These are phyloP conservation scores for Ridgeia piscesae DNA, from an alignment of 1,140 invertebrate species.

Conservation along the genomic window DNA sequence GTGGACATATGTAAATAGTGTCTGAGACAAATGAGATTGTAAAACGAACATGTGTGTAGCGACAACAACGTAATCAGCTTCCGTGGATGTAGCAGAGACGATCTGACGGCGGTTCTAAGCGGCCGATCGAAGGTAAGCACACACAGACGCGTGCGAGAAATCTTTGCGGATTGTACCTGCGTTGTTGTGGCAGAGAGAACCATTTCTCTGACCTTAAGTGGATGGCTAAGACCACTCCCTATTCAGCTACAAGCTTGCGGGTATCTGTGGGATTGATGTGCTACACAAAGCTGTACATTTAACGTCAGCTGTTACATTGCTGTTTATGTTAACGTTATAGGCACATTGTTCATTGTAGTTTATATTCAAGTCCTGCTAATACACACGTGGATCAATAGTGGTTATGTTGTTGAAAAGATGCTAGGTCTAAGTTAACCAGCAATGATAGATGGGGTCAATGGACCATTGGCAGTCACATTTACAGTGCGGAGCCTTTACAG, in stretches of 20 bases:
- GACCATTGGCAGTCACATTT: no score
- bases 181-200: background rate
- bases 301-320: background rate
- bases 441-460: no score
- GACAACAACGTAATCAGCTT: background rate
- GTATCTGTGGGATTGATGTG: background rate
- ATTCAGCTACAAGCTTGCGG: background rate
- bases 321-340: background rate
- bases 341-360: background rate
- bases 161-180: background rate
- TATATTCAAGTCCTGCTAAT: background rate
- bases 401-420: background rate
- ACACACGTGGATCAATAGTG: background rate
- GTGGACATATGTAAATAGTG: background rate
- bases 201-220: background rate
- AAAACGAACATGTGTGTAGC: background rate
- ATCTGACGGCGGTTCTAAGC: background rate
- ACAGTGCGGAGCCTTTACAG: no score
- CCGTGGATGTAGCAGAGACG: background rate
- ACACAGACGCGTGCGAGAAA: background rate
- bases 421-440: background rate
- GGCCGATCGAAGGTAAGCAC: background rate
- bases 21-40: background rate
- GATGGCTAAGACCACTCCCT: background rate
- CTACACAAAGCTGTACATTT: background rate